These are phyloP conservation scores for Lutjanus campechanus DNA, from an alignment of 2,797 vertebrate species.

Conservation along the genomic window DNA sequence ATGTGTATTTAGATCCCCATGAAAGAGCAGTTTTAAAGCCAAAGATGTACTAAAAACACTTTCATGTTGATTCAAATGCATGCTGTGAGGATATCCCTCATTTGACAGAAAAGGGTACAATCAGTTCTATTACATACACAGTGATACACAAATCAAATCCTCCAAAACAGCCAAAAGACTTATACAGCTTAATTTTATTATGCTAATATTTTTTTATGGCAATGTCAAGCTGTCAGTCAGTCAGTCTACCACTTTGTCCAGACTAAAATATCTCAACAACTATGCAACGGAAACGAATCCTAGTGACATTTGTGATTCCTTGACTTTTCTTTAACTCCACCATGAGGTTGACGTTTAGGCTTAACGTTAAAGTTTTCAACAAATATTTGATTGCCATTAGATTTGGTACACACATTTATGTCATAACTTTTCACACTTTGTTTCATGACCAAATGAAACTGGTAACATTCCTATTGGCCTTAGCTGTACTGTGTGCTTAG, in stretches of 20 bases:
- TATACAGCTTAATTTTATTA: neutral
- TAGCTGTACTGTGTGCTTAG: neutral
- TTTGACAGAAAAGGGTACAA: neutral
- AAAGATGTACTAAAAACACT: neutral
- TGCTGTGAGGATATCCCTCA: neutral
- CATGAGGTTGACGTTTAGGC: neutral
- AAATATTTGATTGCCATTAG: neutral
- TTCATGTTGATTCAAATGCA: neutral
- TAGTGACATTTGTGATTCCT: neutral
- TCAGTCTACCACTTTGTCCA: neutral
- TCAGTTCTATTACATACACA: neutral
- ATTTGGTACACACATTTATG: neutral
- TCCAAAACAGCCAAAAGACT: neutral
- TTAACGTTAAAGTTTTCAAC: neutral
- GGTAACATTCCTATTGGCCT: neutral
- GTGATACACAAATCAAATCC: neutral
- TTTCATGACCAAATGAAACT: neutral
- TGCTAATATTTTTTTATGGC: neutral
- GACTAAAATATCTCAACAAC: neutral
- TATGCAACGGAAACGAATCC: neutral
- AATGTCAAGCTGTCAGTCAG: no score
- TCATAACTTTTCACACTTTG: neutral
- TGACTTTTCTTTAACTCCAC: no score
- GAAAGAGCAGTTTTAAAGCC: neutral
- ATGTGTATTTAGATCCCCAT: neutral